Evolutionary conservation across 2,113 vertebrate genomes (phyloP), one percentile per base, ranked within the genome.

Genomic region (Gadus chalcogrammus): DNA sequence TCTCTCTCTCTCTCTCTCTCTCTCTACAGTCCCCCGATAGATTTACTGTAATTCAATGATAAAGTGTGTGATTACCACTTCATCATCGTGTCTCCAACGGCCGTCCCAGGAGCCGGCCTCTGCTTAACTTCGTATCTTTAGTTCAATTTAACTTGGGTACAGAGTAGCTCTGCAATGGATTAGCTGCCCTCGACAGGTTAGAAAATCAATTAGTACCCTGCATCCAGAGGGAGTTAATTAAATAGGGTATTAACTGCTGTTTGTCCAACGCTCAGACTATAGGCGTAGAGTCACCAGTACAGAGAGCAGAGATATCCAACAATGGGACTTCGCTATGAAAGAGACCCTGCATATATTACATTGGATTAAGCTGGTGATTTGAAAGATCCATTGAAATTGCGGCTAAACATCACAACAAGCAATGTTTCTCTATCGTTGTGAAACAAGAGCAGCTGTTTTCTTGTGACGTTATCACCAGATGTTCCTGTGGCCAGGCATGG

Each of bases 201-300:
- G 56, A 78, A 81, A 88, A 84, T 82, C 78, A 84, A 85, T 85
- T 82, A 80, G 75, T 55, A 61, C 35, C 61, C 56, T 76, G 77
- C 56, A 61, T 67, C 83, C 72, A 67, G 38, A 48, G 79, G 75
- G 69, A 80, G 42, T 75, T 79, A 72, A 88, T 87, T 88, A 80
- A 82, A 88, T 80, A 68, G 1, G 22, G 60, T 42, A 71, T 20
- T 72, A 84, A 77, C 75, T 1, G 52, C 67, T 68, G 69, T 78
- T 80, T 13, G 42, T 48, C 42, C 42, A 48, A 48, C 42, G 5
- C 42, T 48, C 42, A 48, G 9, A 24, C 48, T 69, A 17, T 64
- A 28, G n/a, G 6, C 31, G 31, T 4, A 48, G 5, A 48, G 42
- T 13, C 5, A 48, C 42, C 9, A 48, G 42, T 9, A 8, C 9